Conservation (phyloP, 2,113 vertebrate species). For the Tauraco erythrolophus region DNA sequence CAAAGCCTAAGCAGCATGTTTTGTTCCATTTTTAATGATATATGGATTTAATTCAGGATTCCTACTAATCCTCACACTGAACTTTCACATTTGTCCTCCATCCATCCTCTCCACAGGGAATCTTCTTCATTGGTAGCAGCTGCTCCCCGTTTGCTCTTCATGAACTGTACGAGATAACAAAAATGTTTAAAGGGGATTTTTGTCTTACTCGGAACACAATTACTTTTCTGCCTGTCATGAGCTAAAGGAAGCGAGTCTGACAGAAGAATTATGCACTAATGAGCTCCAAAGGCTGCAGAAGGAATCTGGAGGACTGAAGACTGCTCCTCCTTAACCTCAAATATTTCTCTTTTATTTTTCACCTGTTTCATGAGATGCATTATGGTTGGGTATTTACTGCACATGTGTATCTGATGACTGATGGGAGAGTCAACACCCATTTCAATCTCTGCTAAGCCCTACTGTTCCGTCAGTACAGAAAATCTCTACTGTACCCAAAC, state of each 20-base stretch:
- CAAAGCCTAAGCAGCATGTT: not conserved
- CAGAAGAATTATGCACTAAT: not conserved
- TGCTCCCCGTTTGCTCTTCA: constrained; percentile 40
- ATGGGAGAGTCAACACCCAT: not conserved
- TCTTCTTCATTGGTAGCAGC: not conserved
- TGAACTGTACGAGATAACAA: constrained; percentile 26
- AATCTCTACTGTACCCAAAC: not conserved
- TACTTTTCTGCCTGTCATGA: constrained; percentile 35
- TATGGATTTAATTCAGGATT: constrained; percentile 24
- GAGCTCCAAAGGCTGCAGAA: not conserved
- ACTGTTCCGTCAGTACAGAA: not conserved
- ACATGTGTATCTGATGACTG: not conserved
- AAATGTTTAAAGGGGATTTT: constrained; percentile 52
- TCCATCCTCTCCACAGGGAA: not conserved
- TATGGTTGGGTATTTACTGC: not conserved
- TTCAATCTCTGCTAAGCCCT: not conserved
- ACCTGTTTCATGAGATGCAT: not conserved
- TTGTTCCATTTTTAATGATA: constrained; percentile 11
- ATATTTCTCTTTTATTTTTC: not conserved
- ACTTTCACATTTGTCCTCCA: constrained; percentile 44
- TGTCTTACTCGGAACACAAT: constrained; percentile 29
- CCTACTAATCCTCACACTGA: constrained; percentile 4
- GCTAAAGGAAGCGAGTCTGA: not conserved
- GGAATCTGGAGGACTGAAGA: not conserved
- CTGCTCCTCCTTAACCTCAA: not conserved